These are phyloP conservation scores for Paradoxurus hermaphroditus DNA, from an alignment of 2,113 vertebrate genomes.

Conservation along the genomic window DNA sequence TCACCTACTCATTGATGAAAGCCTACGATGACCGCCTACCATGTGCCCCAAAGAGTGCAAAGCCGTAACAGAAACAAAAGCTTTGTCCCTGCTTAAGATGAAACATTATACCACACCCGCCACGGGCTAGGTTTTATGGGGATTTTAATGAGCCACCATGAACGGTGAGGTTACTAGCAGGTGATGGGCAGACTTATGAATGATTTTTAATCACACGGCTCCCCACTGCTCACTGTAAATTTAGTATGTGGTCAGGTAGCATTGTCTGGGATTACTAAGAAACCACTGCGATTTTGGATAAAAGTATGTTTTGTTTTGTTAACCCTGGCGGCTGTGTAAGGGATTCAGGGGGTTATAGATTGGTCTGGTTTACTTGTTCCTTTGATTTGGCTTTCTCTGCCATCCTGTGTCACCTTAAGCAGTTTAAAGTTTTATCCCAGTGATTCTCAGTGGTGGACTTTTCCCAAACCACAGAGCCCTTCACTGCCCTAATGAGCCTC, in stretches of 20 bases:
- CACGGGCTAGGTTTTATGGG: background rate
- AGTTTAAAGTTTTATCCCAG: constrained; percentile 24
- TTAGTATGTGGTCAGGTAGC: background rate
- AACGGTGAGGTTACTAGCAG: background rate
- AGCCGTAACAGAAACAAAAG: background rate
- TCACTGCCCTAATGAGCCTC: constrained; percentile 42
- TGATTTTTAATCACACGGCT: background rate
- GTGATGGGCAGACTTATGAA: background rate
- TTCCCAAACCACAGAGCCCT: constrained; percentile 42
- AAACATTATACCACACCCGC: background rate
- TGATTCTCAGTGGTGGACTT: constrained; percentile 50
- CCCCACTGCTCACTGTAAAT: background rate
- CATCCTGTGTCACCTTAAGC: background rate
- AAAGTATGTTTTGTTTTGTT: background rate
- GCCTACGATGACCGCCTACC: background rate
- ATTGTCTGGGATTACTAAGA: background rate
- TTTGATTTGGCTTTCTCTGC: constrained; percentile 17
- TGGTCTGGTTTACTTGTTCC: background rate
- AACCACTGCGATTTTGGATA: background rate
- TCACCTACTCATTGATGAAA: background rate
- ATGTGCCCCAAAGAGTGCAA: background rate
- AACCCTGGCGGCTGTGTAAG: background rate
- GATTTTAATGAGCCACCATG: background rate
- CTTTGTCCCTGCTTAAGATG: background rate
- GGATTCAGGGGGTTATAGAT: background rate